These are phyloP conservation scores for Cassiopea andromeda DNA, from an alignment of 30 jellyfish, hydroid and myxozoan species.

Conservation along the genomic window DNA sequence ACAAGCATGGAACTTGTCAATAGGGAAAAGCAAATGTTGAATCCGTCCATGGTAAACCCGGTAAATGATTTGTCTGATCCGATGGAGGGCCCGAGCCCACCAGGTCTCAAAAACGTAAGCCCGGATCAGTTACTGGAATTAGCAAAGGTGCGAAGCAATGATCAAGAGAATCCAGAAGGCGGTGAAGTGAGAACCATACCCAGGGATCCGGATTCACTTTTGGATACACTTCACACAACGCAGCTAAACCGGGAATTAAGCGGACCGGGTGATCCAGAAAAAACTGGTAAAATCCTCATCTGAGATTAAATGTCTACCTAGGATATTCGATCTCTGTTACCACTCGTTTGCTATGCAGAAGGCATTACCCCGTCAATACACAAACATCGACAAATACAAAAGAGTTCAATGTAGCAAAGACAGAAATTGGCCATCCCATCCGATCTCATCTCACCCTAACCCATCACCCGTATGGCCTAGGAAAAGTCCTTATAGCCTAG, in stretches of 20 bases:
- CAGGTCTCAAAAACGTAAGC: slow-evolving; percentile 34
- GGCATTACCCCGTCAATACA: too few relatives aligned
- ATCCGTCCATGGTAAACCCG: slow-evolving; percentile 62
- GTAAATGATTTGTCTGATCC: slow-evolving; percentile 97
- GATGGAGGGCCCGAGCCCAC: slow-evolving; percentile 44
- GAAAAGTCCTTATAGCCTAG: too few relatives aligned
- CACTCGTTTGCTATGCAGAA: too few relatives aligned
- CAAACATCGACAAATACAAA: too few relatives aligned
- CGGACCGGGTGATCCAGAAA: slow-evolving; percentile 97
- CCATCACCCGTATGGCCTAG: too few relatives aligned
- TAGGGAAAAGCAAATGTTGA: slow-evolving; percentile 57
- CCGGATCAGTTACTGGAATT: slow-evolving; percentile 91
- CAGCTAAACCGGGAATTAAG: slow-evolving; percentile 71
- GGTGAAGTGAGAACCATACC: slow-evolving; percentile 33
- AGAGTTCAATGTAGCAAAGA: too few relatives aligned
- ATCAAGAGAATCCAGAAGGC: slow-evolving; percentile 65
- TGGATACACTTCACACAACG: slow-evolving; percentile 81
- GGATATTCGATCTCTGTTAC: too few relatives aligned
- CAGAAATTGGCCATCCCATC: too few relatives aligned
- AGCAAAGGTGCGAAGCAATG: slow-evolving; percentile 78
- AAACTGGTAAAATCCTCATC: slow-evolving; percentile 29
- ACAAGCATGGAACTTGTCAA: slow-evolving; percentile 67
- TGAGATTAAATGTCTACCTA: neutral
- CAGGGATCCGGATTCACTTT: slow-evolving; percentile 80
- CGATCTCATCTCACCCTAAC: too few relatives aligned